A percentile compares a stretch with the other conserved stretches of the same genome.
Conservation (phyloP, 2,113 vertebrate genomes). For the Gracilinanus agilis region DNA sequence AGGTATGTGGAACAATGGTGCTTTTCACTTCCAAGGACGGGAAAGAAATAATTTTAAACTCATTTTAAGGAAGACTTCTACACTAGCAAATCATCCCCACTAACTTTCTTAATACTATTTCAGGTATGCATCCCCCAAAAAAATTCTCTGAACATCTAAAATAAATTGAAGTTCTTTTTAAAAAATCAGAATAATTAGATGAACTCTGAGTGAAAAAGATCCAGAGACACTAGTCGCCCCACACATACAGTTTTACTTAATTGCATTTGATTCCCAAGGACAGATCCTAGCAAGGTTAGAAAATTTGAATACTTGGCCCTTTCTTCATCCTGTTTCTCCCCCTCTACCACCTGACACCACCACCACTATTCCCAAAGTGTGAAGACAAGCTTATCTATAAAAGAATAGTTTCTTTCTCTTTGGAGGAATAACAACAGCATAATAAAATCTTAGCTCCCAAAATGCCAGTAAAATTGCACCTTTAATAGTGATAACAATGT, state of each 20-base stretch:
- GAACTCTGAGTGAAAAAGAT: slow-evolving; percentile 10
- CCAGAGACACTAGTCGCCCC: neutral
- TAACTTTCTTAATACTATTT: slow-evolving; percentile 40
- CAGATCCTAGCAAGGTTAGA: neutral
- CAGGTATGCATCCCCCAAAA: slow-evolving; percentile 23
- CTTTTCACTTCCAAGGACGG: neutral
- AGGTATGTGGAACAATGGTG: neutral
- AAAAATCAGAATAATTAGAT: slow-evolving; percentile 22
- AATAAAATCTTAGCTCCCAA: neutral
- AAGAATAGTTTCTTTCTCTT: neutral
- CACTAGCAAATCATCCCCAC: slow-evolving; percentile 14
- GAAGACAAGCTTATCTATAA: neutral
- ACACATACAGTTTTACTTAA: neutral
- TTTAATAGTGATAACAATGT: neutral
- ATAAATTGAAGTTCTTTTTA: neutral
- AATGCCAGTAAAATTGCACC: neutral
- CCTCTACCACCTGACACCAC: neutral
- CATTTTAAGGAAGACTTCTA: slow-evolving; percentile 25
- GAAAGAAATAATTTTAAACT: neutral
- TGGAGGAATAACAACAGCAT: neutral
- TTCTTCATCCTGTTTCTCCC: neutral
- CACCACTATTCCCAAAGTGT: neutral
- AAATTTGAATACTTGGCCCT: neutral
- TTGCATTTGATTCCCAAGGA: neutral
- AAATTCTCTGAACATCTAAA: slow-evolving; percentile 35